A percentile compares a stretch with the other conserved stretches of the same genome.
Conservation (phyloP, 1,140 invertebrate species). For the Papilio helenus region DNA sequence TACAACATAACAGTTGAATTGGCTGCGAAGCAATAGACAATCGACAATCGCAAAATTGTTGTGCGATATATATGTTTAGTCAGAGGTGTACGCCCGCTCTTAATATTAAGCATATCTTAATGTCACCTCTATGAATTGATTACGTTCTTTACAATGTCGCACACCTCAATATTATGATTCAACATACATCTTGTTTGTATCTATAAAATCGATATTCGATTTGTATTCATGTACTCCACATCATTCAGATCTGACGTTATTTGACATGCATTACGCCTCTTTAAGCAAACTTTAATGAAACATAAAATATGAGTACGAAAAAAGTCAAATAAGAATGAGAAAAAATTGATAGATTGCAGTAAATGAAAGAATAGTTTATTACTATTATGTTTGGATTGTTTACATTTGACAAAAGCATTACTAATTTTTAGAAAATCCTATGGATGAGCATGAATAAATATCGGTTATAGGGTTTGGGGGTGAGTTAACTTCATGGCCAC, state of each 20-base stretch:
- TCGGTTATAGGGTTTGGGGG: background rate
- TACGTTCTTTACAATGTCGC: background rate
- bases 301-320: background rate
- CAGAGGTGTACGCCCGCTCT: background rate
- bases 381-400: too few relatives aligned
- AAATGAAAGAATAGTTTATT: too few relatives aligned
- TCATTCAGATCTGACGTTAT: background rate
- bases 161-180: background rate
- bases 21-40: too few relatives aligned
- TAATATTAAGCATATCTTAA: background rate
- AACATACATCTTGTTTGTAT: background rate
- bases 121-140: background rate
- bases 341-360: too few relatives aligned
- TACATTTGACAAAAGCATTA: too few relatives aligned
- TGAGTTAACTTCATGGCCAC: background rate
- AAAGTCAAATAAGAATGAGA: too few relatives aligned
- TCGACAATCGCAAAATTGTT: too few relatives aligned
- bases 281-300: background rate
- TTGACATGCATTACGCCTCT: background rate
- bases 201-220: background rate
- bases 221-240: slow-evolving; percentile 14
- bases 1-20: too few relatives aligned
- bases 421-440: too few relatives aligned
- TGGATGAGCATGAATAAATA: background rate
- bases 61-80: too few relatives aligned